Conservation (phyloP, 2,113 vertebrate genomes). For the Epinephelus fuscoguttatus region DNA sequence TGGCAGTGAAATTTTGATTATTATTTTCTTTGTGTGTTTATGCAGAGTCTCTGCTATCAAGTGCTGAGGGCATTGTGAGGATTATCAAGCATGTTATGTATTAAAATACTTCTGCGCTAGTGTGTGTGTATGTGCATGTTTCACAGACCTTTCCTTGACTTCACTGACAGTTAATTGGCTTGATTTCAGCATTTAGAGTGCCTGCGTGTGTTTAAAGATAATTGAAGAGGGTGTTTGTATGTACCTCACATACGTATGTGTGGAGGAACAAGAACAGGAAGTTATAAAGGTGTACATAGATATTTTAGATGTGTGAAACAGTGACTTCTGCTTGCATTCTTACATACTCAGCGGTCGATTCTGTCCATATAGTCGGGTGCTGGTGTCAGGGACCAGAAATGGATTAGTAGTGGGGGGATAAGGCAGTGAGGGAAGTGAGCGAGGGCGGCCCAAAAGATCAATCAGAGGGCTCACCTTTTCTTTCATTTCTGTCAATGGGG, state of each 20-base stretch:
- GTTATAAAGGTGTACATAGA: background rate
- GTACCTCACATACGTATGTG: background rate
- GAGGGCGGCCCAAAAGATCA: constrained; percentile 38
- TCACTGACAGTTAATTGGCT: constrained; percentile 3
- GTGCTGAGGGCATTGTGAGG: background rate
- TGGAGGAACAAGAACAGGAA: background rate
- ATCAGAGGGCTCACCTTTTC: constrained; percentile 54
- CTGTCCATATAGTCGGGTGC: background rate
- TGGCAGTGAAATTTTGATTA: constrained; percentile 7
- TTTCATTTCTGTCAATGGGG: constrained; percentile 52
- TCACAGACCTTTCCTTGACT: constrained; percentile 24
- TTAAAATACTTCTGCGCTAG: background rate
- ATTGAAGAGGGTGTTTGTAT: constrained; percentile 1
- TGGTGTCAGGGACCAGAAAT: constrained; percentile 37
- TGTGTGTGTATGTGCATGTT: background rate
- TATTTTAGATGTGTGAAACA: background rate
- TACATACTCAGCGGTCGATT: background rate
- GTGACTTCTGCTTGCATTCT: background rate
- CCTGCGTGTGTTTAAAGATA: constrained; percentile 7
- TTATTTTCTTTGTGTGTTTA: background rate
- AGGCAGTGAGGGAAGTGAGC: constrained; percentile 27
- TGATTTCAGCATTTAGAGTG: constrained; percentile 7
- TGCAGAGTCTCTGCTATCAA: background rate
- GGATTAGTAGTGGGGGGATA: constrained; percentile 17
- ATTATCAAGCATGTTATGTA: constrained; percentile 18